phyloP scores from a whole-genome alignment of 2,888 invertebrate genomes.

The Drosophila testacea region DNA sequence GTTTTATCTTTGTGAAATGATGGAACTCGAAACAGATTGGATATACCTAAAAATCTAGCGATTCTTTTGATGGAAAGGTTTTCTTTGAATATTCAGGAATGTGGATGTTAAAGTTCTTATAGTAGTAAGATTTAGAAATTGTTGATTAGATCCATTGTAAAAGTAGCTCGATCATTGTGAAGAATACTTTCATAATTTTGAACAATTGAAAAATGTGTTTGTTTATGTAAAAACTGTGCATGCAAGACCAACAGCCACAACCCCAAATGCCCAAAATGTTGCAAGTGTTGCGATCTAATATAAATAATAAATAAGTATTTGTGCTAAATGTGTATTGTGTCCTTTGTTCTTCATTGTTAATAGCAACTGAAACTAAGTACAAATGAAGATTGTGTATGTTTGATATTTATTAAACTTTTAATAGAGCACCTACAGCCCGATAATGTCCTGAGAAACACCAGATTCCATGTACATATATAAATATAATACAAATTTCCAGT shows the following conservation, averaged over 20 bases:
- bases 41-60: background rate
- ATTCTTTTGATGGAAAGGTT: background rate
- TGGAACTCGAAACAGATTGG: background rate
- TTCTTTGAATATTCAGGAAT: background rate
- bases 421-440: conserved; percentile 42
- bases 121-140: conserved; percentile 10
- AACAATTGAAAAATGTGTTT: conserved; percentile 38
- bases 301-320: conserved; percentile 23
- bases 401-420: conserved; percentile 29
- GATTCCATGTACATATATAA: conserved; percentile 19
- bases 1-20: background rate
- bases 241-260: conserved; percentile 46
- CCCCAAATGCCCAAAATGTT: conserved; percentile 23
- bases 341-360: conserved; percentile 33
- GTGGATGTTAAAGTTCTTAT: background rate
- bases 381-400: conserved; percentile 39
- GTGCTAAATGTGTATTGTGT: conserved; percentile 45
- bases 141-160: conserved; percentile 27
- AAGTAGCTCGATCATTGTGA: conserved; percentile 28
- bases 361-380: conserved; percentile 9
- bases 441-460: conserved; percentile 6
- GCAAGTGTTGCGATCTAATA: conserved; percentile 26
- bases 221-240: conserved; percentile 47
- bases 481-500: conserved; percentile 16
- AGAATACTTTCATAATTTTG: conserved; percentile 16